A percentile compares a stretch with the other conserved stretches of the same genome.
Evolutionary conservation across 1,140 invertebrate genomes (phyloP).

Genomic region (Papilio polytes): DNA sequence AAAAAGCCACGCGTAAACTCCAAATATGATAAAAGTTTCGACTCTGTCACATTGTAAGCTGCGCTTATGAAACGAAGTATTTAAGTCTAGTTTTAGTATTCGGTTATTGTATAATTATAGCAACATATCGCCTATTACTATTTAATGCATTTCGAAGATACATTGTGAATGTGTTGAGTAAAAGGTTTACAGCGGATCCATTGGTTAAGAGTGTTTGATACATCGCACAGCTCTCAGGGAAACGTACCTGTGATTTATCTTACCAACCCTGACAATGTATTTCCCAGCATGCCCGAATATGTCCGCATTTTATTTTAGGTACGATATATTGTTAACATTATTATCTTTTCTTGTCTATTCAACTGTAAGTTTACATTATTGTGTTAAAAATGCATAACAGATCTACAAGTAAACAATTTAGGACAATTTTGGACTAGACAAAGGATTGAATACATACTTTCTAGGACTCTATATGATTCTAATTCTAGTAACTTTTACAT

Average conservation of each 20-base stretch:
- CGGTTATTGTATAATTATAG: no score
- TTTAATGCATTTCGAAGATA: neutral
- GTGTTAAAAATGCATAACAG: neutral
- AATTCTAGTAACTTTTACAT: no score
- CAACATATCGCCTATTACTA: no score
- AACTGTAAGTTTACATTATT: neutral
- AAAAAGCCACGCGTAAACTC: no score
- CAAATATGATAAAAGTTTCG: no score
- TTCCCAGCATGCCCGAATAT: conserved; percentile 24
- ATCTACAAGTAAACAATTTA: no score
- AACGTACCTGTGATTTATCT: conserved; percentile 38
- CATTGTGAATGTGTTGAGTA: conserved; percentile 8
- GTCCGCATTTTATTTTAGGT: conserved; percentile 31
- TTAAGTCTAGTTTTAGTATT: no score
- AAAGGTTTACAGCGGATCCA: conserved; percentile 19
- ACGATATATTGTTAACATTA: conserved; percentile 4
- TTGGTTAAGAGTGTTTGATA: conserved; percentile 34
- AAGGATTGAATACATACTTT: no score
- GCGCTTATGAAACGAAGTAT: no score
- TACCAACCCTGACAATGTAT: conserved; percentile 37
- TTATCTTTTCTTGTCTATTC: neutral
- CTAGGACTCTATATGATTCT: no score
- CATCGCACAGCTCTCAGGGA: conserved; percentile 31
- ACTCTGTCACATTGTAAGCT: no score
- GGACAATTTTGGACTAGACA: no score